Evolutionary conservation across 2,113 vertebrate species (phyloP), one percentile per base, ranked within the genome.

Genomic region (Procapra przewalskii): DNA sequence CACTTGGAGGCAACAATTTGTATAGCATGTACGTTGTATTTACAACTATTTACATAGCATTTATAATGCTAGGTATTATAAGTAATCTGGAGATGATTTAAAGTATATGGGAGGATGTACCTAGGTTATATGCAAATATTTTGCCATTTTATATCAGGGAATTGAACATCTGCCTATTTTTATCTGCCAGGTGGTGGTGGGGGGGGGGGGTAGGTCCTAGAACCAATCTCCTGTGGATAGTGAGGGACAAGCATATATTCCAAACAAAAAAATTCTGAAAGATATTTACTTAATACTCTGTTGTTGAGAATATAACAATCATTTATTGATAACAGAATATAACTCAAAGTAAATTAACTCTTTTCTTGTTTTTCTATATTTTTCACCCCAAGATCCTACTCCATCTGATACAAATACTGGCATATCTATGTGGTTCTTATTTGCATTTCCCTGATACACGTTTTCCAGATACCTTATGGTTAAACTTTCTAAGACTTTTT

Each of bases 261-360:
- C 84, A 83, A 97, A 84, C 31, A 84, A 96, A 94, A 93, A 60
- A n/a, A 59, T 97, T 59, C 55, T 60, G 83, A 80, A 90, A 95
- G 43, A 94, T 91, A 91, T 71, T 67, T 27, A 95, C 93, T 96
- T 93, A 95, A 91, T 89, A 71, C 23, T 94, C 33, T 89, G 16
- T 75, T 88, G 59, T 33, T 82, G 36, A 96, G 75, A 96, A 62
- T 87, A 40, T 60, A 36, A 80, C 21, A 85, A 64, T 71, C 84
- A 85, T 50, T 55, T 52, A 67, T 55, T 79, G 21, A 43, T 77
- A 90, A 88, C 31, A 13, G 43, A 79, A 87, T 62, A 54, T 43
- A 93, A 87, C 31, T 83, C 13, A 75, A 91, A 64, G 54, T 86
- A 94, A 97, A 97, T 93, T 64, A 93, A 92, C 36, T 89, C 5